Percentiles rank a stretch among this genome's conserved stretches.
These are phyloP conservation scores for Enteromius afrohamiltoni DNA, from an alignment of 2,797 vertebrate genomes.

Conservation along the genomic window DNA sequence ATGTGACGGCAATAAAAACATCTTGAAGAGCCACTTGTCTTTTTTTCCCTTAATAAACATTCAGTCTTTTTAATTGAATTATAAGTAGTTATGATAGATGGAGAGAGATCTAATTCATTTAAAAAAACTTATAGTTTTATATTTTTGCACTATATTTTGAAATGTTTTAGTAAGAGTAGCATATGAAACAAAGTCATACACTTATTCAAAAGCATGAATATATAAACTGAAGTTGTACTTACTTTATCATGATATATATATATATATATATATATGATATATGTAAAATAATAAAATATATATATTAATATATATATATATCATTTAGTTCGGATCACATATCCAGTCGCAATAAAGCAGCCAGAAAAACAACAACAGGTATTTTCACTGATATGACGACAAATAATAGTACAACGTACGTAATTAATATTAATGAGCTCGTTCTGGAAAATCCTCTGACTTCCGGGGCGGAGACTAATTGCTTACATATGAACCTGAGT, in stretches of 20 bases:
- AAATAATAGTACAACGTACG: neutral
- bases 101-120: neutral
- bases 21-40: neutral
- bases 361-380: neutral
- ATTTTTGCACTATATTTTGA: neutral
- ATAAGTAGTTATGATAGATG: too few relatives aligned
- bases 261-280: too few relatives aligned
- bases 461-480: slow-evolving; percentile 42
- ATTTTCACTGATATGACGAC: neutral
- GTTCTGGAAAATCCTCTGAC: neutral
- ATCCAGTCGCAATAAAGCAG: neutral
- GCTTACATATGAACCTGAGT: slow-evolving; percentile 25
- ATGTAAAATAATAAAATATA: too few relatives aligned
- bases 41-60: neutral
- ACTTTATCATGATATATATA: neutral
- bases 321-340: neutral
- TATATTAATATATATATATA: too few relatives aligned
- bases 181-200: neutral
- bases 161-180: neutral
- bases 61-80: rapidly evolving
- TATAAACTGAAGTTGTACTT: neutral
- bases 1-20: slow-evolving; percentile 22
- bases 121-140: neutral
- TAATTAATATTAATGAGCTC: neutral
- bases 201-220: neutral